These are phyloP conservation scores for Poeciliopsis gracilis DNA, from an alignment of 2,797 vertebrate species.

Conservation along the genomic window DNA sequence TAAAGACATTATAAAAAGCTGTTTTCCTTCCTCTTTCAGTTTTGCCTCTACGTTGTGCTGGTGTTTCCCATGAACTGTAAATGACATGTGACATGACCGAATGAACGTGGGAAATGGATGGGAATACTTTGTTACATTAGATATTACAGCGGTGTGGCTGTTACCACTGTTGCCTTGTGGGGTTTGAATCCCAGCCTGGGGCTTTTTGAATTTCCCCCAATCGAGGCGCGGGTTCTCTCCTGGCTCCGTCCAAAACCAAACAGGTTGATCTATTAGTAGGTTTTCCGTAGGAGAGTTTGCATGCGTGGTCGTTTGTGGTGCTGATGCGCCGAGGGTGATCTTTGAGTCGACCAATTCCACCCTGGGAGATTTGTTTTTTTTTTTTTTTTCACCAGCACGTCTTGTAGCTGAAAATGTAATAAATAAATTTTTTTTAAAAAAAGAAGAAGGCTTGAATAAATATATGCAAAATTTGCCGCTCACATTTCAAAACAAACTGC, in stretches of 20 bases:
- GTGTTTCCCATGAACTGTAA: neutral
- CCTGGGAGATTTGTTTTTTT: constrained; percentile 9
- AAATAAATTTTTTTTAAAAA: no score
- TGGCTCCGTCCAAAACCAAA: neutral
- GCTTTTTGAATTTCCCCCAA: neutral
- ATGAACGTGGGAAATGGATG: neutral
- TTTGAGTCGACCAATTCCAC: neutral
- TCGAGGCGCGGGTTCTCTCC: neutral
- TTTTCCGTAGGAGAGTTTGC: neutral
- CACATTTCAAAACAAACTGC: constrained; percentile 26
- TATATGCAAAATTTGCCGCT: constrained; percentile 1
- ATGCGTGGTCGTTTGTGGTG: neutral
- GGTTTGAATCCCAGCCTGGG: neutral
- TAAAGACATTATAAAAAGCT: neutral
- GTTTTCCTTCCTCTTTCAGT: neutral
- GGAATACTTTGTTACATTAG: neutral
- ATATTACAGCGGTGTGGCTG: neutral
- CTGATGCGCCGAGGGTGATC: neutral
- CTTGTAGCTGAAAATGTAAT: neutral
- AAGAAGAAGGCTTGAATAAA: neutral
- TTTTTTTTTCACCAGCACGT: constrained; percentile 1
- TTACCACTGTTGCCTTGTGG: neutral
- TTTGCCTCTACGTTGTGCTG: neutral
- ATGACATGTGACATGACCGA: neutral
- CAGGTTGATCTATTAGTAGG: neutral